These are phyloP conservation scores for Synergus itoensis DNA, from an alignment of 2,888 invertebrate species.

Conservation along the genomic window DNA sequence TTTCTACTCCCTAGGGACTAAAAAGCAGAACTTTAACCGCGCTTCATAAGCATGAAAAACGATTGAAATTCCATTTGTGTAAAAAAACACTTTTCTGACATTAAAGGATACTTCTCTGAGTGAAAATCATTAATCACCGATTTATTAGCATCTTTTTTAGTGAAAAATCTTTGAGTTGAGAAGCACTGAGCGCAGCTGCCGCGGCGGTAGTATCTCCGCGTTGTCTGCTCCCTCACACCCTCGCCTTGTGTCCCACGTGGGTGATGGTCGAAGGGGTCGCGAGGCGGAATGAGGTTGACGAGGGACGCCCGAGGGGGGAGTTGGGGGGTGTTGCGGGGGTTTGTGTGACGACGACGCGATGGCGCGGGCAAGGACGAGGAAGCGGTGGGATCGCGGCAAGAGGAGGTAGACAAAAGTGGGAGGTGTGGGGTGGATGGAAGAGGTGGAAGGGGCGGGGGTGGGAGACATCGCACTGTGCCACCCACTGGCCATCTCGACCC, in stretches of 20 bases:
- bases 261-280: slow-evolving; percentile 77
- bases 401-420: slow-evolving; percentile 38
- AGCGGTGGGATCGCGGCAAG: slow-evolving; percentile 51
- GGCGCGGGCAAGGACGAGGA: slow-evolving; percentile 52
- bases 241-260: slow-evolving; percentile 72
- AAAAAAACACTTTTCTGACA: no score
- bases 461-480: slow-evolving; percentile 48
- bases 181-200: slow-evolving; percentile 75
- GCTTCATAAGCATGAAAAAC: no score
- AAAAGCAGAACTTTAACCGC: no score
- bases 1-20: no score
- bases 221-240: slow-evolving; percentile 75
- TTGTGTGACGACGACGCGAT: slow-evolving; percentile 50
- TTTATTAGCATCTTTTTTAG: not conserved
- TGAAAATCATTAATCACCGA: not conserved
- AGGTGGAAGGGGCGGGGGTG: slow-evolving; percentile 14
- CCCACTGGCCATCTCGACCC: slow-evolving; percentile 56
- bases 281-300: slow-evolving; percentile 75
- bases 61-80: no score
- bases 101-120: no score
- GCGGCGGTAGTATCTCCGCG: slow-evolving; percentile 74
- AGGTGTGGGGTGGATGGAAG: slow-evolving; percentile 32
- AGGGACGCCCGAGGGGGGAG: slow-evolving; percentile 52
- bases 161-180: slow-evolving; percentile 64
- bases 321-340: slow-evolving; percentile 42